Conservation (phyloP, 2,797 vertebrate genomes). For the Lepus oiostolus region DNA sequence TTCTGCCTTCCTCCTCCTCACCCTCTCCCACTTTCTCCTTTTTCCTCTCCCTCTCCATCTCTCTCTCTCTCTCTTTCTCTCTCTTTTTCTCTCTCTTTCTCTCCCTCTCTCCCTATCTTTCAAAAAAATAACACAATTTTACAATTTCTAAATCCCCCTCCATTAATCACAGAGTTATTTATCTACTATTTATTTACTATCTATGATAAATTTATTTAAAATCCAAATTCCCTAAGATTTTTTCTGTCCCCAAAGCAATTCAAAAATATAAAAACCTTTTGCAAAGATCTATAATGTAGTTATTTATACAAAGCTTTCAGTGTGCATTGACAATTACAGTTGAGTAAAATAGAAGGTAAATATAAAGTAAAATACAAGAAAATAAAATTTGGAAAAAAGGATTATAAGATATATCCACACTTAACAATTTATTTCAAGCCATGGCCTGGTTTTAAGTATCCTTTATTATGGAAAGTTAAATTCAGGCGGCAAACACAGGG, state of each 20-base stretch:
- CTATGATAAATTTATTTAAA: conserved; percentile 27
- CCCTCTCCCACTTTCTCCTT: too few species aligned
- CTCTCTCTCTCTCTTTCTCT: too few species aligned
- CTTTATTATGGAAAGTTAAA: conserved; percentile 35
- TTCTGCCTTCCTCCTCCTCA: too few species aligned
- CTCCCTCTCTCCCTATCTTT: too few species aligned
- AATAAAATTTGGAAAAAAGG: conserved; percentile 1
- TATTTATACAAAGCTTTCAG: conserved; percentile 1
- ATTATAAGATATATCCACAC: not conserved
- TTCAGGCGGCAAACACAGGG: not conserved
- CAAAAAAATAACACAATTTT: too few species aligned
- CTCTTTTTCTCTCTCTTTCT: too few species aligned
- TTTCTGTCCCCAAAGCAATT: conserved; percentile 22
- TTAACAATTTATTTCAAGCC: conserved; percentile 60
- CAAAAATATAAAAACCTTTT: conserved; percentile 41
- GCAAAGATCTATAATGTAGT: conserved; percentile 23
- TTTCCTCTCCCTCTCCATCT: too few species aligned
- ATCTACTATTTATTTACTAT: conserved; percentile 8
- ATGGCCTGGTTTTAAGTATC: not conserved
- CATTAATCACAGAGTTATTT: not conserved
- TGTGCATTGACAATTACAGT: not conserved
- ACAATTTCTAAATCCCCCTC: not conserved
- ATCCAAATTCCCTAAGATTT: conserved; percentile 39
- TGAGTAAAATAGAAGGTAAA: not conserved
- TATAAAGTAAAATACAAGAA: not conserved